A percentile compares a stretch with the other conserved stretches of the same genome.
Evolutionary conservation across 92 coral and sea anemone genomes (phyloP).

Genomic region (Muricea muricata): DNA sequence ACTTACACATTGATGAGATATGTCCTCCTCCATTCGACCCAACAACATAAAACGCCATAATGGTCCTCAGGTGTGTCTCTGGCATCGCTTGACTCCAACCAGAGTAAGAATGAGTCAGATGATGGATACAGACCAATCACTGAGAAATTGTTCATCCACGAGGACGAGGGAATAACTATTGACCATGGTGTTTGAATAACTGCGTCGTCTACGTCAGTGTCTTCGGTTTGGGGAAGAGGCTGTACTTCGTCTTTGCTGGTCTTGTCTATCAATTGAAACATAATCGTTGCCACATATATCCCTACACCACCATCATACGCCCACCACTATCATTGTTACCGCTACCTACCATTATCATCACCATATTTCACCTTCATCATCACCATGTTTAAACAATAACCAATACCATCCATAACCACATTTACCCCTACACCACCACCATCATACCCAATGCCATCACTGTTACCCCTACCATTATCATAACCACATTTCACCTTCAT

Average conservation of each 20-base stretch:
- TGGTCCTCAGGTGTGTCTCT: not conserved
- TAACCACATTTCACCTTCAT: not conserved
- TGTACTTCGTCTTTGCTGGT: not conserved
- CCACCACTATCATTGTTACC: not conserved
- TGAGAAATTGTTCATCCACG: constrained; percentile 25
- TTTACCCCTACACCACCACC: not conserved
- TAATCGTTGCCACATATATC: not conserved
- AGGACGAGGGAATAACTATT: not conserved
- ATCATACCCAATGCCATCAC: not conserved
- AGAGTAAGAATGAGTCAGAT: constrained; percentile 19
- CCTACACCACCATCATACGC: not conserved
- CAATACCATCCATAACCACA: not conserved
- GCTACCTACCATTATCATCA: not conserved
- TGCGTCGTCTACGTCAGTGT: not conserved
- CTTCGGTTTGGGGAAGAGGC: not conserved
- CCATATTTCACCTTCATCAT: not conserved
- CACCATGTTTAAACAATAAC: too few relatives aligned
- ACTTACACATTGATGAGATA: constrained; percentile 35
- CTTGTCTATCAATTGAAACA: not conserved
- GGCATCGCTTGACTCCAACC: not conserved
- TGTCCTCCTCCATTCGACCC: not conserved
- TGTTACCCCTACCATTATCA: not conserved
- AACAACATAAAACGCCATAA: constrained; percentile 34
- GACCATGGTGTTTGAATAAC: constrained; percentile 8
- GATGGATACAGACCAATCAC: not conserved